phyloP scores from a whole-genome alignment of 2,797 vertebrate species.

The Aulostomus chinensis region DNA sequence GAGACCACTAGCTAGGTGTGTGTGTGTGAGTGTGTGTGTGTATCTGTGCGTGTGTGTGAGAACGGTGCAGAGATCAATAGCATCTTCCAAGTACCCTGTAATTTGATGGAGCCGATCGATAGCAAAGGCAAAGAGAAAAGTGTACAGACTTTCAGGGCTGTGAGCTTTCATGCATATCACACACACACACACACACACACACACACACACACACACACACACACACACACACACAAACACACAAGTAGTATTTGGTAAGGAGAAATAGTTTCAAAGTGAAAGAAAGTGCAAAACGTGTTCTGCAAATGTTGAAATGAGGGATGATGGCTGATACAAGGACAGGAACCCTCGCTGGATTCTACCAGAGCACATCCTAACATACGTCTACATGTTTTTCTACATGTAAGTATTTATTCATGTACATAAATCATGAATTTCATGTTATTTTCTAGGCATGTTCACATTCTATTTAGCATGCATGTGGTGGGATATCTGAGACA shows the following conservation, averaged over 20 bases:
- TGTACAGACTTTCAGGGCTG: constrained; percentile 26
- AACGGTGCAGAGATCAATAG: constrained; percentile 72
- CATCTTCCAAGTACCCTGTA: constrained; percentile 73
- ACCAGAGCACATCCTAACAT: too few relatives aligned
- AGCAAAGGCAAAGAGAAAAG: constrained; percentile 51
- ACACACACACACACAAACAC: too few relatives aligned
- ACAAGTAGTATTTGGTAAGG: too few relatives aligned
- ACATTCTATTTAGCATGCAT: constrained; percentile 32
- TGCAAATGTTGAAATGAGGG: constrained; percentile 13
- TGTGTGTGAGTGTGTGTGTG: constrained; percentile 25
- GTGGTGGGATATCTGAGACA: constrained; percentile 16
- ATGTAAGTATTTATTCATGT: constrained; percentile 5
- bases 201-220: too few relatives aligned
- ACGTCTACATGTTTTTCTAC: neutral
- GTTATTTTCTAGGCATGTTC: constrained; percentile 14
- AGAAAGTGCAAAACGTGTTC: too few relatives aligned
- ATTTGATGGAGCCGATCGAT: constrained; percentile 79
- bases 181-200: too few relatives aligned
- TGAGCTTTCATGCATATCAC: constrained; percentile 20
- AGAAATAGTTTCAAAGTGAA: too few relatives aligned
- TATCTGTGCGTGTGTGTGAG: constrained; percentile 39
- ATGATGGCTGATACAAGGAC: constrained; percentile 18
- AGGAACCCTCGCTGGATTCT: constrained; percentile 2
- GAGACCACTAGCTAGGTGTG: constrained; percentile 44
- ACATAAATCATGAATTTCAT: too few relatives aligned